phyloP scores from a whole-genome alignment of 2,888 invertebrate genomes.

The Marronus borbonicus region DNA sequence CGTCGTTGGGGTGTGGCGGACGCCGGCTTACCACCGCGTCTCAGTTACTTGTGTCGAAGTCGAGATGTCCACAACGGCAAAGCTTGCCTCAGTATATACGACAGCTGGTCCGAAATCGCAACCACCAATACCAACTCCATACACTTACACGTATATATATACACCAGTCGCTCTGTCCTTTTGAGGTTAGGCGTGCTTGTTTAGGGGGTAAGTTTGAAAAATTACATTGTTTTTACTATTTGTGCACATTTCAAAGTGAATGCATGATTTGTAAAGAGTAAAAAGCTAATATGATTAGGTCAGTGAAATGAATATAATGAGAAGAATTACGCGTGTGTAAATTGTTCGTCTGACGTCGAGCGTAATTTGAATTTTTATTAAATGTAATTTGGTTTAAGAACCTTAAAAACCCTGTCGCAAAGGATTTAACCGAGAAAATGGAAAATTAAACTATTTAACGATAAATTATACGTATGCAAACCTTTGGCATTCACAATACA shows the following conservation, averaged over 20 bases:
- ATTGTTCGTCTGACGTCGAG: no score
- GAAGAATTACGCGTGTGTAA: no score
- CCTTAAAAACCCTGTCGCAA: no score
- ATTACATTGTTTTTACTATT: background rate
- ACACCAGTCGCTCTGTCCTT: conserved; percentile 11
- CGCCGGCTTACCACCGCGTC: conserved; percentile 65
- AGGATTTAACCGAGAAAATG: no score
- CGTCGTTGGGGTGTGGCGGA: conserved; percentile 69
- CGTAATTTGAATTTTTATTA: no score
- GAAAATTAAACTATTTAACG: no score
- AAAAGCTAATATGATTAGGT: no score
- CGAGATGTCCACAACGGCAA: conserved; percentile 60
- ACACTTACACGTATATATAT: conserved; percentile 17
- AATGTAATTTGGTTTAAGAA: no score
- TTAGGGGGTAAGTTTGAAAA: conserved; percentile 34
- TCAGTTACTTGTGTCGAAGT: conserved; percentile 67
- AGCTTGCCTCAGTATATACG: conserved; percentile 43
- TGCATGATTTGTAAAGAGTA: background rate
- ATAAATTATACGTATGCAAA: no score
- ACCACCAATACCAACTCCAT: conserved; percentile 29
- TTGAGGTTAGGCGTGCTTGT: conserved; percentile 39
- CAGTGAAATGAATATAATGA: no score
- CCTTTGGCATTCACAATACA: no score
- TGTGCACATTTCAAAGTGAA: background rate
- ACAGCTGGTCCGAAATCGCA: conserved; percentile 43